Percentiles rank a stretch among this genome's conserved stretches.
Evolutionary conservation across 1,140 invertebrate genomes (phyloP).

Genomic region (Platorchestia sp.): DNA sequence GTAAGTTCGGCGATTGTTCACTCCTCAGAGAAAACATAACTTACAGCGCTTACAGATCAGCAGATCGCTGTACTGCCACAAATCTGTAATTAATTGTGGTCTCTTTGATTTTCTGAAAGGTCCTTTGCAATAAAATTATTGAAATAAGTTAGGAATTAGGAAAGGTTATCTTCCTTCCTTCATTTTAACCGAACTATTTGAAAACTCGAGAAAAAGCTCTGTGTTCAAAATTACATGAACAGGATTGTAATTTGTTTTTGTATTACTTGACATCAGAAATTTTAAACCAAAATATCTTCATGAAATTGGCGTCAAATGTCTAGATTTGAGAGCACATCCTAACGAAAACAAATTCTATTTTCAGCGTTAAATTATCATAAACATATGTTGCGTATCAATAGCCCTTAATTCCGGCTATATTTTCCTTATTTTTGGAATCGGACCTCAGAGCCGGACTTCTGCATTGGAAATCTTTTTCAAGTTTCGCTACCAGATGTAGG

Average conservation of each 20-base stretch:
- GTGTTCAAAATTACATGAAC: no score
- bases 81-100: background rate
- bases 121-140: no score
- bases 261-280: background rate
- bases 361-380: background rate
- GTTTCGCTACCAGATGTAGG: slow-evolving; percentile 7
- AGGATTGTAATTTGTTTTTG: background rate
- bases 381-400: background rate
- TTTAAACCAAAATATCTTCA: background rate
- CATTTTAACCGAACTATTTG: no score
- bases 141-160: no score
- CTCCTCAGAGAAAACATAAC: no score
- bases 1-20: background rate
- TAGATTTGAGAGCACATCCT: background rate
- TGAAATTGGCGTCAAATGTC: background rate
- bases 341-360: background rate
- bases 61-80: background rate
- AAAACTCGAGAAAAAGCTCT: no score
- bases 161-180: no score
- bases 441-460: background rate
- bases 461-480: slow-evolving; percentile 20
- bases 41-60: no score
- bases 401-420: background rate
- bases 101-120: no score
- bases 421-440: background rate